phyloP scores from a whole-genome alignment of 2,113 vertebrate species.

The Tympanuchus pallidicinctus region DNA sequence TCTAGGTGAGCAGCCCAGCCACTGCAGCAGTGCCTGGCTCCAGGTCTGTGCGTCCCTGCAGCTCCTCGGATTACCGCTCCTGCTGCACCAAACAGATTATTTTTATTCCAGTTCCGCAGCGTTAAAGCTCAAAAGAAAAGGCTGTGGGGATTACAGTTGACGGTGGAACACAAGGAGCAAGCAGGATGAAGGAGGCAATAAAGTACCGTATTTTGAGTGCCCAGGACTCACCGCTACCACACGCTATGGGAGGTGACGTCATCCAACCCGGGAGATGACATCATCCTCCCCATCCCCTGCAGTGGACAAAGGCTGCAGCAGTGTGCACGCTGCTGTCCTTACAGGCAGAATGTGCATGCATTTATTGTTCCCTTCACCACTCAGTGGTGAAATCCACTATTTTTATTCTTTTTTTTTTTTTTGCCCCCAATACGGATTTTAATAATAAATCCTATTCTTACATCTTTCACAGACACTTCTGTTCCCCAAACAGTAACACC shows the following conservation, averaged over 20 bases:
- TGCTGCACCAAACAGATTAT: constrained; percentile 4
- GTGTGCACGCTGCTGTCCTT: neutral
- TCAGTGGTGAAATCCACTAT: neutral
- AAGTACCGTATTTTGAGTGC: neutral
- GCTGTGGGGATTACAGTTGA: constrained; percentile 4
- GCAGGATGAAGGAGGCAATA: neutral
- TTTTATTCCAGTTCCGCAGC: constrained; percentile 1
- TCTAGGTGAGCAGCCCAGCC: constrained; percentile 24
- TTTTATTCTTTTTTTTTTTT: neutral
- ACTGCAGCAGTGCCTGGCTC: constrained; percentile 3
- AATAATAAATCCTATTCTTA: neutral
- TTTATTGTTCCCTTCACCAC: neutral
- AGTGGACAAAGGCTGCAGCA: neutral
- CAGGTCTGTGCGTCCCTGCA: constrained; percentile 17
- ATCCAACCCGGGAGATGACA: constrained; percentile 16
- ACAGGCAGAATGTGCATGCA: neutral
- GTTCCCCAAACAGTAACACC: neutral
- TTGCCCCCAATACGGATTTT: neutral
- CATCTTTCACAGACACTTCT: neutral
- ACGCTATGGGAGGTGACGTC: constrained; percentile 72
- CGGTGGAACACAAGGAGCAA: neutral
- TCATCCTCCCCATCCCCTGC: neutral
- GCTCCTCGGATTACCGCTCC: constrained; percentile 10
- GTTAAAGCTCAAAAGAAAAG: constrained; percentile 17
- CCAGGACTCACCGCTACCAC: constrained; percentile 36